Evolutionary conservation across 2,888 invertebrate genomes (phyloP), one percentile per base, ranked within the genome.

Genomic region (Dendrolimus houi): DNA sequence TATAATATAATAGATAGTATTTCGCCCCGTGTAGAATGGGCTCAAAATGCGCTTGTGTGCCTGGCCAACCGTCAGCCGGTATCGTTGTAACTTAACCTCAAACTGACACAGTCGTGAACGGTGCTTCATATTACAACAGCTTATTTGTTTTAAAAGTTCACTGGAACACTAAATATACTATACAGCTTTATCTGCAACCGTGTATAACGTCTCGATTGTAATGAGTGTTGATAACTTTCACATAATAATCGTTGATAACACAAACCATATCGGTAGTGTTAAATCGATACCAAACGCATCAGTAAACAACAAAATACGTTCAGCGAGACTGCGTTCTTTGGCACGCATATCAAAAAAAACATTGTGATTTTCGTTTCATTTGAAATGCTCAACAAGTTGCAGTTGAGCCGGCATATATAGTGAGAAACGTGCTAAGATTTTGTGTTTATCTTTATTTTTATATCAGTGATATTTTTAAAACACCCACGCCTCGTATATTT

Each of bases 21-120:
- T 74, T 77, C 81, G 66, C 75, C 81, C 80, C 75, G 86, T 87
- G 85, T 82, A 76, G 61, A 69, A 68, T 74, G 61, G 68, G 65
- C 64, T 67, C 68, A 76, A 74, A 67, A 70, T 75, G 79, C 75
- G 82, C 78, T 78, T 75, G 81, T 77, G 79, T 80, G 78, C 79
- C 80, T 80, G 77, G 79, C 72, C 77, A 75, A 74, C 79, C 81
- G 81, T 81, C 85, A 77, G 81, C 84, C 85, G 85, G 87, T 80
- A 83, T 77, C 80, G 86, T 83, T 83, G 87, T 87, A 85, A 87
- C 84, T 86, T 89, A 89, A 90, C 90, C 90, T 89, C 86, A 90
- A 89, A 89, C 83, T 80, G 85, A 85, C 85, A 85, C 87, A 84
- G 87, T 83, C 86, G 87, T 84, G 85, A 87, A 80, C 81, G 82